phyloP scores from a whole-genome alignment of 2,113 vertebrate species.

The Centropristis striata region DNA sequence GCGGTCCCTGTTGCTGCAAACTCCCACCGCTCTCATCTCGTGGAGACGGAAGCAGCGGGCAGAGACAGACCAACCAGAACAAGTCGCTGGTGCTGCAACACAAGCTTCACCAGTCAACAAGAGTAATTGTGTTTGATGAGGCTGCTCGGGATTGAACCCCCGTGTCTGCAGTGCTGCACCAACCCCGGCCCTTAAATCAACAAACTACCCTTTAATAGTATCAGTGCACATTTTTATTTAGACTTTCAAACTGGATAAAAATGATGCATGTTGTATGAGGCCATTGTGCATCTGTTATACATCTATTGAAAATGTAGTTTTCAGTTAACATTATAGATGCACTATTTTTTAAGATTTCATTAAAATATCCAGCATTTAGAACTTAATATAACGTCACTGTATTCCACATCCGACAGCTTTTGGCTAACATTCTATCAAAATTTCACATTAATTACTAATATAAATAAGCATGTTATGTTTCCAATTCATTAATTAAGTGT shows the following conservation, averaged over 20 bases:
- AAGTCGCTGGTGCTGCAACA: constrained; percentile 3
- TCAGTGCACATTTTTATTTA: not conserved
- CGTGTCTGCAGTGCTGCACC: not conserved
- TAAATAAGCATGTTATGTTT: too few relatives aligned
- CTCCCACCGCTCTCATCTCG: constrained; percentile 7
- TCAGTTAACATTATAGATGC: not conserved
- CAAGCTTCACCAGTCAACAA: constrained; percentile 6
- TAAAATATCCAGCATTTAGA: too few relatives aligned
- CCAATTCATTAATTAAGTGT: too few relatives aligned
- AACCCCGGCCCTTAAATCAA: not conserved
- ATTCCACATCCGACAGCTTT: too few relatives aligned
- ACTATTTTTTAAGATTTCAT: too few relatives aligned
- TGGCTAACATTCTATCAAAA: too few relatives aligned
- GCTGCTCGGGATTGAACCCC: not conserved
- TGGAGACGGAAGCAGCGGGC: not conserved
- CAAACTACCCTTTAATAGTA: not conserved
- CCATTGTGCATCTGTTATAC: not conserved
- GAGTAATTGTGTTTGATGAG: constrained; percentile 27
- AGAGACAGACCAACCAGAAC: constrained; percentile 5
- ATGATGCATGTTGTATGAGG: not conserved
- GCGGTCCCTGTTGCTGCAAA: constrained; percentile 9
- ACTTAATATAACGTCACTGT: too few relatives aligned
- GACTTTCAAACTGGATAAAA: not conserved
- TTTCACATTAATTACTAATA: too few relatives aligned
- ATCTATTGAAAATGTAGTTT: not conserved